These are phyloP conservation scores for Hypselothyrea guttata DNA, from an alignment of 2,888 invertebrate species.

Conservation along the genomic window DNA sequence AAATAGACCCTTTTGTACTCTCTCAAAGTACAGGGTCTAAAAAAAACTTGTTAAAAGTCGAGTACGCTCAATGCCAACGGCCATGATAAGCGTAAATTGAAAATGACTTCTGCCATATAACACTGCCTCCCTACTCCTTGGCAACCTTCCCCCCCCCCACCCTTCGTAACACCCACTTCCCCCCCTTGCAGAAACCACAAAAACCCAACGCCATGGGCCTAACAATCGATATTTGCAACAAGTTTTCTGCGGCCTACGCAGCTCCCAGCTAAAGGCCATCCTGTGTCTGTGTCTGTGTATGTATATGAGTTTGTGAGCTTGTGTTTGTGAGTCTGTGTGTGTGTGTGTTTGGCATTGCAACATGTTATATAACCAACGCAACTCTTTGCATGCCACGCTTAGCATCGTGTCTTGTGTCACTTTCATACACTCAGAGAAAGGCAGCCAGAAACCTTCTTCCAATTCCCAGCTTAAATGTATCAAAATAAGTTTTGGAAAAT, in stretches of 20 bases:
- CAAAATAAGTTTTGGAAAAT: too few relatives aligned
- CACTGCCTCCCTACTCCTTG: too few relatives aligned
- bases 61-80: conserved; percentile 52
- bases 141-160: background rate
- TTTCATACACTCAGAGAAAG: too few relatives aligned
- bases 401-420: conserved; percentile 8
- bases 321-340: background rate
- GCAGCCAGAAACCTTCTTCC: too few relatives aligned
- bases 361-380: conserved; percentile 39
- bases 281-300: conserved; percentile 1
- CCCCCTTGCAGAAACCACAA: conserved; percentile 16
- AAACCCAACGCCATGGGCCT: conserved; percentile 16
- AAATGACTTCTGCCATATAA: conserved; percentile 13
- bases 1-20: too few relatives aligned
- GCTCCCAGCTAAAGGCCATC: conserved; percentile 26
- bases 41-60: conserved; percentile 55
- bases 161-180: too few relatives aligned
- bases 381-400: conserved; percentile 12
- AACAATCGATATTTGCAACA: conserved; percentile 80
- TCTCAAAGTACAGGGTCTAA: conserved; percentile 2
- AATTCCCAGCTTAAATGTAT: too few relatives aligned
- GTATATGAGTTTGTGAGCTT: background rate
- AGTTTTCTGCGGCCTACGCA: conserved; percentile 60
- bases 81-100: conserved; percentile 46
- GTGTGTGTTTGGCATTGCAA: conserved; percentile 16